Percentiles rank a stretch among this genome's conserved stretches.
These are phyloP conservation scores for Shinisaurus crocodilurus DNA, from an alignment of 2,113 vertebrate species.

Conservation along the genomic window DNA sequence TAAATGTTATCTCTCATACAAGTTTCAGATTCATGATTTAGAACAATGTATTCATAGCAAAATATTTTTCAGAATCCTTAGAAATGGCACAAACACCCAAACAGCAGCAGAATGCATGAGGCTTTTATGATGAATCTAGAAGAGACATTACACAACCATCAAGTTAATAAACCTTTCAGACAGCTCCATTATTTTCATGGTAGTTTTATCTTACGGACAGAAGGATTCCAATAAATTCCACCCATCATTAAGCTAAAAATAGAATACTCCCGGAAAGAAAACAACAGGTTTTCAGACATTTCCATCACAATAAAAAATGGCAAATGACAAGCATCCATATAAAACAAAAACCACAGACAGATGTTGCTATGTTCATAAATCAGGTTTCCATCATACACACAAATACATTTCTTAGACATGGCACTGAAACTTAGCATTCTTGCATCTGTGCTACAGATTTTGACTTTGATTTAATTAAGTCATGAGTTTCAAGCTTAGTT, in stretches of 20 bases:
- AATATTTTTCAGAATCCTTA: not conserved
- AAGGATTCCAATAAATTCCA: not conserved
- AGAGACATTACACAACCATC: not conserved
- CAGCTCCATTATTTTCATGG: not conserved
- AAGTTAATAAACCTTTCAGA: constrained; percentile 17
- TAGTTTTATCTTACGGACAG: not conserved
- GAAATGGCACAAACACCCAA: not conserved
- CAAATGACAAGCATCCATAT: not conserved
- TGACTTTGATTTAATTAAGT: not conserved
- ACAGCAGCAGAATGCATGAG: not conserved
- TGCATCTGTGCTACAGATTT: not conserved
- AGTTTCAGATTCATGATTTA: not conserved
- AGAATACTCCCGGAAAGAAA: not conserved
- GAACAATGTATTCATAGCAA: not conserved
- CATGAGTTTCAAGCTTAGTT: not conserved
- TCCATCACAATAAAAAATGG: not conserved
- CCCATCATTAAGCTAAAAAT: not conserved
- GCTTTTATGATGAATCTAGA: not conserved
- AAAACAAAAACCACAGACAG: not conserved
- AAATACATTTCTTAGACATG: not conserved
- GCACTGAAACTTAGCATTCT: not conserved
- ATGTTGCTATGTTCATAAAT: not conserved
- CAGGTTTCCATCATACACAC: not conserved
- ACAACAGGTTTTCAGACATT: constrained; percentile 1
- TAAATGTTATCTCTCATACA: not conserved